A percentile compares a stretch with the other conserved stretches of the same genome.
Evolutionary conservation across 2,797 vertebrate genomes (phyloP).

Genomic region (Anguilla obscura): DNA sequence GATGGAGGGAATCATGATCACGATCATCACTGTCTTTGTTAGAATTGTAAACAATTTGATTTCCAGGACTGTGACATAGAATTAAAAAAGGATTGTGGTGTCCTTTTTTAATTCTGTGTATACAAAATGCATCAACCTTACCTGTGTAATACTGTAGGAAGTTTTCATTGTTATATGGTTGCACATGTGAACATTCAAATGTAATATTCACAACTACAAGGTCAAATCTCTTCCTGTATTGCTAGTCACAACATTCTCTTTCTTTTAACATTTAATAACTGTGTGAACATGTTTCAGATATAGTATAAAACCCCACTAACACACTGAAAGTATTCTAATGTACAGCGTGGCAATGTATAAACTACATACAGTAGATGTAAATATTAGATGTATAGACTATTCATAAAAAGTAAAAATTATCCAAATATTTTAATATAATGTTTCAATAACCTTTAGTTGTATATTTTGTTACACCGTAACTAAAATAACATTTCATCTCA

Average conservation of each 20-base stretch:
- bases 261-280: neutral
- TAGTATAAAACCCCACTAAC: neutral
- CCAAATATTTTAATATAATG: slow-evolving; percentile 9
- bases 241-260: neutral
- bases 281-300: neutral
- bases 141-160: neutral
- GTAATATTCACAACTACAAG: neutral
- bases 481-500: neutral
- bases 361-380: neutral
- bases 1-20: neutral
- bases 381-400: slow-evolving; percentile 21
- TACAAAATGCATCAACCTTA: neutral
- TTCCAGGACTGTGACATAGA: neutral
- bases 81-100: neutral
- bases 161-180: neutral
- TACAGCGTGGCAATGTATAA: neutral
- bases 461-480: neutral
- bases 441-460: neutral
- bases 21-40: slow-evolving; percentile 23
- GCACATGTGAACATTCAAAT: neutral
- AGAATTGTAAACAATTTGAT: neutral
- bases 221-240: neutral
- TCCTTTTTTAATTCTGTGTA: neutral
- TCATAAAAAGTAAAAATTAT: neutral
- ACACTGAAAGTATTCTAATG: neutral